phyloP scores from a whole-genome alignment of 2,888 invertebrate species.

The Labia minor region DNA sequence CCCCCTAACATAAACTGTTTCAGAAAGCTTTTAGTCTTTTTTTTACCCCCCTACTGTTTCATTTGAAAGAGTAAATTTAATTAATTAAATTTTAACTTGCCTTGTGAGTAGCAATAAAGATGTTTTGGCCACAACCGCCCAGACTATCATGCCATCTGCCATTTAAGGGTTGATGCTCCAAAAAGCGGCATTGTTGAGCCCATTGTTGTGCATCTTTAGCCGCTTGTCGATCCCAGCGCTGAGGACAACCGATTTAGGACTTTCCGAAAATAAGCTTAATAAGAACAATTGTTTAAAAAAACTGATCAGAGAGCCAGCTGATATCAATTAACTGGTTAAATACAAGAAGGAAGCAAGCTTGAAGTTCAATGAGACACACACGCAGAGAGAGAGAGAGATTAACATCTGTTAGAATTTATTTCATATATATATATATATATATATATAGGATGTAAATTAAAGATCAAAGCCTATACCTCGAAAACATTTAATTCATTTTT shows the following conservation, averaged over 20 bases:
- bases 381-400: no score
- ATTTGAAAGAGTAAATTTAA: no score
- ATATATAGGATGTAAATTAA: neutral
- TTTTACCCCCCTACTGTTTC: no score
- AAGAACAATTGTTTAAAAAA: neutral
- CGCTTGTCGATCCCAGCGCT: conserved; percentile 54
- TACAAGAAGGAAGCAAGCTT: neutral
- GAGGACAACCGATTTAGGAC: neutral
- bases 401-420: neutral
- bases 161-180: conserved; percentile 55
- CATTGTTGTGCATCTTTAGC: conserved; percentile 62
- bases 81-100: no score
- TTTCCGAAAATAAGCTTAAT: conserved; percentile 2
- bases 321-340: neutral
- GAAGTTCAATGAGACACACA: neutral
- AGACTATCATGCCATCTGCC: conserved; percentile 54
- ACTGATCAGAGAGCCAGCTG: neutral
- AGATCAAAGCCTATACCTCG: neutral
- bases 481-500: no score
- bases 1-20: no score
- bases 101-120: conserved; percentile 66
- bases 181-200: conserved; percentile 57
- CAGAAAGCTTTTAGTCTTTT: no score
- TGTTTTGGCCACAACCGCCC: conserved; percentile 70
- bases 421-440: neutral